Evolutionary conservation across 2,113 vertebrate species (phyloP).

Genomic region (Panthera tigris): DNA sequence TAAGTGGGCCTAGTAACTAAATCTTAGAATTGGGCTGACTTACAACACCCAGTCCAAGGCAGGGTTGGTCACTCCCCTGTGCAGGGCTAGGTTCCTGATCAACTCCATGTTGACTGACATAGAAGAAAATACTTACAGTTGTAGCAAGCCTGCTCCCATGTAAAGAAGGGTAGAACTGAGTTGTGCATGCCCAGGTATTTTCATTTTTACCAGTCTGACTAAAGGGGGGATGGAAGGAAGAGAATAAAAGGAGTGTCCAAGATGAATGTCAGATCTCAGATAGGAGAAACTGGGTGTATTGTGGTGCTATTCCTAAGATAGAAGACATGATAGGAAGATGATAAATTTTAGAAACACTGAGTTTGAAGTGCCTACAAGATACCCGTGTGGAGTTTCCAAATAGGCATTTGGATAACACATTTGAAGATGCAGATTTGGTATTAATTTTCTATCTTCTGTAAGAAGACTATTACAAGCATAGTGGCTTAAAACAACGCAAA

Average conservation of each 20-base stretch:
- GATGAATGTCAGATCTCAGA: background rate
- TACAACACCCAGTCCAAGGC: background rate
- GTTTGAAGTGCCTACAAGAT: background rate
- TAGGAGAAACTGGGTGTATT: background rate
- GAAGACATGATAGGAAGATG: background rate
- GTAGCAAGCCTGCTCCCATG: background rate
- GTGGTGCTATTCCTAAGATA: background rate
- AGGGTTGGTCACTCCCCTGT: background rate
- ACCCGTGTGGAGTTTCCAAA: background rate
- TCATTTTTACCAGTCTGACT: background rate
- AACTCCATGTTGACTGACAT: background rate
- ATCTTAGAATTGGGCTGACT: background rate
- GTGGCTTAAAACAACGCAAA: background rate
- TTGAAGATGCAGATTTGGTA: background rate
- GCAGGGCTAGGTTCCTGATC: background rate
- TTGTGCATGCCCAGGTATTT: background rate
- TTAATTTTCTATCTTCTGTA: constrained; percentile 12
- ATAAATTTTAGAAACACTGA: background rate
- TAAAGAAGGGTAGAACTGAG: background rate
- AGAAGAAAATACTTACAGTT: background rate
- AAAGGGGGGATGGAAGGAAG: background rate
- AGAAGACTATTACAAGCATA: background rate
- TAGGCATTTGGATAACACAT: background rate
- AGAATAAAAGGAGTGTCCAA: constrained; percentile 1
- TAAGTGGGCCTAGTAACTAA: background rate